Percentiles rank a stretch among this genome's conserved stretches.
Evolutionary conservation across 2,113 vertebrate species (phyloP).

Genomic region (Progne subis): DNA sequence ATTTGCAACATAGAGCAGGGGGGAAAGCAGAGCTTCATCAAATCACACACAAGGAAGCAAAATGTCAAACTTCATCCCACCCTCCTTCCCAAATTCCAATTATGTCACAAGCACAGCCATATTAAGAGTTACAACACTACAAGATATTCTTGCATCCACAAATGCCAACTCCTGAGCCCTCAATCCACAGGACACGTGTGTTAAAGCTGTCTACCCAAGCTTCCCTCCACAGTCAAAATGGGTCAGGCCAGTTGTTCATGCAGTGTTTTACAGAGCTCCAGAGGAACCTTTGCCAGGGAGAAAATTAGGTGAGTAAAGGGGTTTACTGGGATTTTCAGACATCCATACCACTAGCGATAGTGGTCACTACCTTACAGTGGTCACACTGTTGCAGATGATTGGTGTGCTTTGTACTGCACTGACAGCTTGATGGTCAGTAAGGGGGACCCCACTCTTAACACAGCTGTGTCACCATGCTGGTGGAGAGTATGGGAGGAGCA

Average conservation of each 20-base stretch:
- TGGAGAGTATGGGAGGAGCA: background rate
- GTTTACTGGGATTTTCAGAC: background rate
- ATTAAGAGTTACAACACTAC: background rate
- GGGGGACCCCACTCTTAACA: background rate
- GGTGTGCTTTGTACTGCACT: background rate
- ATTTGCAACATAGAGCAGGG: rapidly evolving
- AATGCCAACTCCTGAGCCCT: background rate
- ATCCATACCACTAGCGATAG: background rate
- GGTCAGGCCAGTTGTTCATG: background rate
- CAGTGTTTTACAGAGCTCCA: background rate
- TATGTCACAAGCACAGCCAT: background rate
- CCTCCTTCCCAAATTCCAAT: background rate
- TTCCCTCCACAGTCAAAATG: background rate
- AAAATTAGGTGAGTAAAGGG: background rate
- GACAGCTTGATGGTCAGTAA: background rate
- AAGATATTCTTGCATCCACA: background rate
- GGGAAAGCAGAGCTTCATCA: background rate
- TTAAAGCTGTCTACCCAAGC: background rate
- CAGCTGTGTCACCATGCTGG: background rate
- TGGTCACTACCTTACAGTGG: background rate
- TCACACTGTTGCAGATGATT: background rate
- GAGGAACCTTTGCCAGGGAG: background rate
- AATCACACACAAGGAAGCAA: background rate
- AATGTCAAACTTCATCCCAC: background rate
- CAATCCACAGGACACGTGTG: background rate